Percentiles rank a stretch among this genome's conserved stretches.
Evolutionary conservation across 2,888 invertebrate species (phyloP).

Genomic region (Adelphocoris suturalis): DNA sequence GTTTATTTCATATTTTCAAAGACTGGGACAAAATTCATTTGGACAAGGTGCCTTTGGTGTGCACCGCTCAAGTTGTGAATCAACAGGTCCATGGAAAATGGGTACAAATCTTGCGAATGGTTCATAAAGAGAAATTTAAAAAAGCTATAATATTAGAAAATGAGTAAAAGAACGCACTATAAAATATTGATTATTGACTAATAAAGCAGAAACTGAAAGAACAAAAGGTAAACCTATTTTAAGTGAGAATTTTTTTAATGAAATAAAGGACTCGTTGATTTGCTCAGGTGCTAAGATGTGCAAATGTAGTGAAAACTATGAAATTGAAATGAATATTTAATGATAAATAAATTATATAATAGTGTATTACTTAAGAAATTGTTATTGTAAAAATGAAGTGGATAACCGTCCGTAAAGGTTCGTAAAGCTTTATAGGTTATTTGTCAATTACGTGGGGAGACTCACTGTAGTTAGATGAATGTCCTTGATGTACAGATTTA

Average conservation of each 20-base stretch:
- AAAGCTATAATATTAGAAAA: neutral
- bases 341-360: slow-evolving; percentile 45
- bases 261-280: slow-evolving; percentile 71
- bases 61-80: slow-evolving; percentile 72
- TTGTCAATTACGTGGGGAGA: slow-evolving; percentile 55
- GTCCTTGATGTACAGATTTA: slow-evolving; percentile 41
- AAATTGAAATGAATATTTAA: slow-evolving; percentile 54
- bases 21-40: slow-evolving; percentile 64
- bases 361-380: slow-evolving; percentile 43
- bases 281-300: slow-evolving; percentile 75
- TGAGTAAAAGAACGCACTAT: slow-evolving; percentile 54
- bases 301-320: slow-evolving; percentile 68
- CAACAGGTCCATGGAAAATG: slow-evolving; percentile 60
- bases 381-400: slow-evolving; percentile 49
- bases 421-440: slow-evolving; percentile 59
- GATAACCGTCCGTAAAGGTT: slow-evolving; percentile 63
- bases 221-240: slow-evolving; percentile 42
- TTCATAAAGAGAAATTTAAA: neutral
- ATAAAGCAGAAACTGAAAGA: slow-evolving; percentile 47
- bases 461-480: slow-evolving; percentile 40
- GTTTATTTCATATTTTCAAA: slow-evolving; percentile 61
- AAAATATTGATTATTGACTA: neutral
- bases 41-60: slow-evolving; percentile 70
- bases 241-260: slow-evolving; percentile 10
- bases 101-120: slow-evolving; percentile 34